Evolutionary conservation across 2,113 vertebrate species (phyloP), one percentile per base, ranked within the genome.

Genomic region (Spilogale gracilis): DNA sequence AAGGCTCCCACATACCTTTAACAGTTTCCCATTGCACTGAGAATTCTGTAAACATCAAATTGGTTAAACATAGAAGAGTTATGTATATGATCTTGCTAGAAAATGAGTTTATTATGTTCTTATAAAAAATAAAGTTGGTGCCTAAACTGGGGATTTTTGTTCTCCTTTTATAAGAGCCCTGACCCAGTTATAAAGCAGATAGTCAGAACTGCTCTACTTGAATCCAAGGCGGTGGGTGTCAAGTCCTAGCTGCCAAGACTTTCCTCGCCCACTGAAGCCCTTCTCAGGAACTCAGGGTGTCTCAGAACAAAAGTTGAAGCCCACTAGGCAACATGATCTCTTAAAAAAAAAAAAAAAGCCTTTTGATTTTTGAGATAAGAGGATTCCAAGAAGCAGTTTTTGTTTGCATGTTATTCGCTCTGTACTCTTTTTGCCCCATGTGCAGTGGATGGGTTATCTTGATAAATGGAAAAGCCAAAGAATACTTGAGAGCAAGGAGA

Each of bases 351-450:
- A 54, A 10, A 38, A 38, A 67, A 79, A 85, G 30, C 81, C 16
- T 14, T 45, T 65, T 78, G 10, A 2, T 82, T 2, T 96, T 25
- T 43, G 3, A 89, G 65, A 43, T n/a, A 61, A 17, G 65, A 11
- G 52, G 25, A 80, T 89, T 89, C 5, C 74, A 48, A 93, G 3
- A 81, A 89, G n/a, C 65, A 25, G 54, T 92, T 74, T 63, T 74
- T 74, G 21, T 61, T 52, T 69, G 21, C 27, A 30, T 65, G 25
- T 81, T 48, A 38, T 86, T 60, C 54, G 13, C 25, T 71, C 38
- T 92, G 18, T 48, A 85, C 20, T 52, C 23, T 84, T 27, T 54
- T 45, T 58, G 45, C 21, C 43, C 25, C 30, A 9, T 32, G 38
- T 8, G 54, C 73, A 58, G 58, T 18, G 10, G 25, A 71, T 21